These are phyloP conservation scores for Lasiurus cinereus DNA, from an alignment of 2,113 vertebrate genomes.

Conservation along the genomic window DNA sequence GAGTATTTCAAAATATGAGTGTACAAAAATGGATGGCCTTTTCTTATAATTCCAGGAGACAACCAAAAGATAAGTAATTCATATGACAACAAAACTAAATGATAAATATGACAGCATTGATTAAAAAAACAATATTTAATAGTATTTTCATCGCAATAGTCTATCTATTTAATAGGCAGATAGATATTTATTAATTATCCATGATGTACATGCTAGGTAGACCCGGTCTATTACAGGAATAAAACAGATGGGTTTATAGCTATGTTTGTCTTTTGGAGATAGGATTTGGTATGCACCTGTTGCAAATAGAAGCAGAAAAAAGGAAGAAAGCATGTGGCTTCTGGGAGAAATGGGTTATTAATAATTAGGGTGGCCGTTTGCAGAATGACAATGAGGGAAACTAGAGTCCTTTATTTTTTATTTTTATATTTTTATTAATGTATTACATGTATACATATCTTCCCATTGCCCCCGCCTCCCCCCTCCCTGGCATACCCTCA, in stretches of 20 bases:
- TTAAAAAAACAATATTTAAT: not conserved
- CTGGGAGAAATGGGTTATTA: not conserved
- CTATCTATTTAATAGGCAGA: not conserved
- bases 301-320: not conserved
- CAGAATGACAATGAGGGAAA: not conserved
- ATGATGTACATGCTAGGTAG: not conserved
- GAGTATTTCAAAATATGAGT: not conserved
- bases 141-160: not conserved
- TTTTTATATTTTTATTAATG: too few species aligned
- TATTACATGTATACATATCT: too few species aligned
- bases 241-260: not conserved
- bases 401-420: not conserved
- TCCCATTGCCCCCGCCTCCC: too few species aligned
- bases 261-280: not conserved
- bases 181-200: conserved; percentile 35
- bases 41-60: not conserved
- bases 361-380: not conserved
- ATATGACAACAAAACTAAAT: not conserved
- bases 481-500: too few species aligned
- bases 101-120: not conserved
- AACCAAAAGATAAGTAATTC: not conserved
- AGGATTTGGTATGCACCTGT: not conserved
- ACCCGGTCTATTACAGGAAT: not conserved
- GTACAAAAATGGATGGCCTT: not conserved
- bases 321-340: not conserved